phyloP scores from a whole-genome alignment of 2,797 vertebrate species.

The Tenualosa thibaudeaui region DNA sequence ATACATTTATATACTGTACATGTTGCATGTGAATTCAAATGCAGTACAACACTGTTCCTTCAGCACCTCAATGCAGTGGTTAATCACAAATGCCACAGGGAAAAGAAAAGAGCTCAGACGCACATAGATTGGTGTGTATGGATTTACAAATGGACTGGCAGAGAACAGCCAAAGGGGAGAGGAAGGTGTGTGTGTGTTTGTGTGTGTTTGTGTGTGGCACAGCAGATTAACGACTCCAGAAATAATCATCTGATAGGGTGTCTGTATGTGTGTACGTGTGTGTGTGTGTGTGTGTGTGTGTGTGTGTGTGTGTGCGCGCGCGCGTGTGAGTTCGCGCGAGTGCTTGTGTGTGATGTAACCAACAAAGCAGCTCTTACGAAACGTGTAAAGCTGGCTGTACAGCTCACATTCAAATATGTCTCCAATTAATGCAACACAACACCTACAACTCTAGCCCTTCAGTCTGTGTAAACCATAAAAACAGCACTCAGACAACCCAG shows the following conservation, averaged over 20 bases:
- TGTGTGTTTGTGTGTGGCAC: not conserved
- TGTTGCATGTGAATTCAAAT: no score
- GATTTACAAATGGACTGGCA: not conserved
- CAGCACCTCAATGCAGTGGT: not conserved
- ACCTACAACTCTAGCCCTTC: no score
- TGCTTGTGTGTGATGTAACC: conserved; percentile 1
- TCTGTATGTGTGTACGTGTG: not conserved
- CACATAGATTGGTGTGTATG: not conserved
- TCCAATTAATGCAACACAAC: not conserved
- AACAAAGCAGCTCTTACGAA: not conserved
- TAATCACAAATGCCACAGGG: not conserved
- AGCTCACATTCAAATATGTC: not conserved
- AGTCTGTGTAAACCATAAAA: not conserved
- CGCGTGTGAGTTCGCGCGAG: not conserved
- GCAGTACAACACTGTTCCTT: not conserved
- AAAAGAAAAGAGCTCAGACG: not conserved
- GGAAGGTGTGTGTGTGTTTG: not conserved
- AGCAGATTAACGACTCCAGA: not conserved
- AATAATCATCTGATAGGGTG: conserved; percentile 8
- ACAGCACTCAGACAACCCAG: not conserved
- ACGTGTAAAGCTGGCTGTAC: not conserved
- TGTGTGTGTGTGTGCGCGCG: not conserved
- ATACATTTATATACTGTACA: no score
- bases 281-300: not conserved
- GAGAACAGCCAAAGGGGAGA: not conserved